phyloP scores from a whole-genome alignment of 1,140 invertebrate genomes.

The Sogatella furcifera region DNA sequence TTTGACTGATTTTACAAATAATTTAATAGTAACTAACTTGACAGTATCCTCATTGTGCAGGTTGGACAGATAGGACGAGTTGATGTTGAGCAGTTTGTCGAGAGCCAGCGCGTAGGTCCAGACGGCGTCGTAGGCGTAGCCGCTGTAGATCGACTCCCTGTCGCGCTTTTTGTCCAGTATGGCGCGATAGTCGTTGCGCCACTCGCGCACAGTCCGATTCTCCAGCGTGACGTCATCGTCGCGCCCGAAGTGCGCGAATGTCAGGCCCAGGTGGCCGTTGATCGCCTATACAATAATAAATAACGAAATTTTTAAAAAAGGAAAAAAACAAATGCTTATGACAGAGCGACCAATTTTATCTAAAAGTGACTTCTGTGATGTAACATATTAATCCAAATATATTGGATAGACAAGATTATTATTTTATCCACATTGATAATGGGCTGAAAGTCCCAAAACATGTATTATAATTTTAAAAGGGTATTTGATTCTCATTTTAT shows the following conservation, averaged over 20 bases:
- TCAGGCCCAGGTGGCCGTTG: slow-evolving; percentile 61
- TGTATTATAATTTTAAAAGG: too few relatives aligned
- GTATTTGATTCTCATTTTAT: too few relatives aligned
- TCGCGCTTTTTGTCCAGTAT: slow-evolving; percentile 16
- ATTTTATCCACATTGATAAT: too few relatives aligned
- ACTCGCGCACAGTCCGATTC: slow-evolving; percentile 44
- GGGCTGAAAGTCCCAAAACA: too few relatives aligned
- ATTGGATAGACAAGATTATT: too few relatives aligned
- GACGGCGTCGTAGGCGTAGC: slow-evolving; percentile 73
- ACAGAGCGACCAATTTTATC: too few relatives aligned
- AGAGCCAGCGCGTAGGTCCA: slow-evolving; percentile 71
- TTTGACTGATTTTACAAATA: too few relatives aligned
- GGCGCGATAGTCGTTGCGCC: slow-evolving; percentile 39
- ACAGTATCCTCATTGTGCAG: slow-evolving; percentile 46
- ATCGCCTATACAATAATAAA: slow-evolving; percentile 40
- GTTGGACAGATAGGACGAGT: slow-evolving; percentile 43
- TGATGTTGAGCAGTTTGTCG: slow-evolving; percentile 46
- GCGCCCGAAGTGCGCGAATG: slow-evolving; percentile 53
- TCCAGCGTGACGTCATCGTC: slow-evolving; percentile 52
- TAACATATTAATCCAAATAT: too few relatives aligned
- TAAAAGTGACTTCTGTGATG: too few relatives aligned
- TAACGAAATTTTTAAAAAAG: too few relatives aligned
- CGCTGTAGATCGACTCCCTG: slow-evolving; percentile 44
- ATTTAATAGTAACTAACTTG: slow-evolving; percentile 35
- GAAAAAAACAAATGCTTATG: too few relatives aligned